Base-by-base conservation (phyloP, 23 tunicate species). In the Ascidia mentula region DNA sequence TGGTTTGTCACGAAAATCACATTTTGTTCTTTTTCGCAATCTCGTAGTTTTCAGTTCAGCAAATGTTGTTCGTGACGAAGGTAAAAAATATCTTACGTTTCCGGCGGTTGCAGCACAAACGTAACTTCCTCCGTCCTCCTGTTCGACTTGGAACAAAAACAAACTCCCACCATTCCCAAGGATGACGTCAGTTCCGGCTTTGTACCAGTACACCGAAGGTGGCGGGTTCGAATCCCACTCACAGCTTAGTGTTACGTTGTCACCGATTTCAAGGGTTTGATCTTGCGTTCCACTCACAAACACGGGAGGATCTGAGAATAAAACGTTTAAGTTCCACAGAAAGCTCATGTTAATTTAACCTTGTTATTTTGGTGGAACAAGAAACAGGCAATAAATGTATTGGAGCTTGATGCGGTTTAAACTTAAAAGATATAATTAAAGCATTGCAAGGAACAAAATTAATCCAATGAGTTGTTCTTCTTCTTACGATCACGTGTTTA, bases 141-240 rank as follows among this genome's bases (percentile, higher is more conserved):
- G 93, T 18, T 38, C 24, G 7, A 88, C 93, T 26, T 82, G 53
- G 4, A 31, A 12, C 38, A 88, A 37, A 13, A 4, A 12, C 53
- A 88, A 40, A 22, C 72, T 37, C 6, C 71, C 28, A 1, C 69
- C 40, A 5, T 37, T 40, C 17, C 85, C 76, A 36, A 82, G 24
- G 7, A 88, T 37, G n/a, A 3, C 75, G 18, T 78, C 85, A 35
- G 77, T 87, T 31, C 82, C 88, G 33, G 65, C 77, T 36, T 86
- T 77, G 8, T 72, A 17, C 98, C 93, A 88, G 12, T 40, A 17
- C 18, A 93, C 53, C 28, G 36, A 18, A 28, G 98, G 77, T 72
- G 8, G 32, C n/a, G 98, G 98, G 87, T 88, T 93, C 79, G 93
- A 84, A 26, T 93, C 93, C 98, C 98, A 93, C 69, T 80, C 79